Conservation (phyloP, 2,888 invertebrate genomes). For the Argyra leucocephala region DNA sequence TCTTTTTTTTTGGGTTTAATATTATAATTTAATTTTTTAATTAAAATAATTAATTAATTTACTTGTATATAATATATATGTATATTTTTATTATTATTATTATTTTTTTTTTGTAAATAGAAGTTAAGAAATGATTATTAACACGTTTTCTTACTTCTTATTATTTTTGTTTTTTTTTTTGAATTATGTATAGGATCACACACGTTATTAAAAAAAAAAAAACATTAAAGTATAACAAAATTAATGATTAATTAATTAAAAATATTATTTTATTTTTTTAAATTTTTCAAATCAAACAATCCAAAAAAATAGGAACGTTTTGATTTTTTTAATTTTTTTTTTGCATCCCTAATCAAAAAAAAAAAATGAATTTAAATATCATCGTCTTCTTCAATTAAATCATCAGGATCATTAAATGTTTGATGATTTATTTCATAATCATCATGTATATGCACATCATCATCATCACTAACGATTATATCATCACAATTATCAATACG, state of each 20-base stretch:
- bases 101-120: not conserved
- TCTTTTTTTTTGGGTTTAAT: not conserved
- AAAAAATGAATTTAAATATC: not conserved
- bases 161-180: not conserved
- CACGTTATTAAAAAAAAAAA: not conserved
- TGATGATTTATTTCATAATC: not conserved
- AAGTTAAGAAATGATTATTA: not conserved
- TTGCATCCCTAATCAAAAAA: not conserved
- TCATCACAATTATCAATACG: not conserved
- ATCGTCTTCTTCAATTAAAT: not conserved
- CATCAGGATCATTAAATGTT: not conserved
- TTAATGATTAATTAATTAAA: not conserved
- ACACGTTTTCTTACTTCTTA: not conserved
- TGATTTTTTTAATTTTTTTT: not conserved
- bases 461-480: not conserved
- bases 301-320: constrained; percentile 4
- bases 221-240: not conserved
- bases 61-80: no score
- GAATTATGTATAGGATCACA: not conserved
- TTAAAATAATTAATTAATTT: no score
- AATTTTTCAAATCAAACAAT: constrained; percentile 5
- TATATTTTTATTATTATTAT: not conserved
- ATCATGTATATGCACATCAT: not conserved
- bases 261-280: not conserved
- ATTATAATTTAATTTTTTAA: not conserved